Base-by-base conservation (phyloP, 2,888 invertebrate species). In the Dryadula phaetusa region DNA sequence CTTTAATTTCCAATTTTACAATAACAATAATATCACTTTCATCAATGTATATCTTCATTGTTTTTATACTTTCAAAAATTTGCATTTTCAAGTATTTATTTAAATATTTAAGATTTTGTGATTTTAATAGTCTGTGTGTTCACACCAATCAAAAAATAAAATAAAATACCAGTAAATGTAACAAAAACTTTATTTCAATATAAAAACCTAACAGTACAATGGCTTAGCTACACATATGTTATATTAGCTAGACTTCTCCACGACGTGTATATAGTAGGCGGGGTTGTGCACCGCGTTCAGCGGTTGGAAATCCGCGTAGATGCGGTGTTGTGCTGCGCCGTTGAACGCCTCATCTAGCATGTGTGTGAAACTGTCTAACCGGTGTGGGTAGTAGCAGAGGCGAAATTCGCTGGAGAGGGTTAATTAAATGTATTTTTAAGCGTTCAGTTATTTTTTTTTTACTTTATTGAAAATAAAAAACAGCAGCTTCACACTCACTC, bases 341-440 rank as follows among this genome's bases (percentile, higher is more conserved):
- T 87, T 80, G 81, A 98, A 98, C 2, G 95, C 94, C 58, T 95
- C 95, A 72, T 93, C 90, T 68, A 98, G 84, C 92, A 97, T 96
- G 32, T 88, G 79, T 0, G 94, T 95, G 89, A 98, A 98, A 25
- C 93, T 92, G 52, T 94, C 92, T 76, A 98, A 84, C 71, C 94
- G 94, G 84, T 98, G 97, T 0, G 98, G 98, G 89, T 97, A 97
- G 88, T 98, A 98, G 34, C 97, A 97, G 34, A 98, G 89, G 1
- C 98, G 95, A 86, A 98, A 98, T 78, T 97, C 96, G 78, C 96
- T 97, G 86, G 49, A 88, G 88, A 37, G 32, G 32, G 10, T 10
- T 32, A 28, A 16, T 5, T n/a, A n/a, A n/a, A n/a, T n/a, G n/a
- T n/a, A n/a, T n/a, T n/a, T n/a, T n/a, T n/a, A n/a, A n/a, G n/a